Evolutionary conservation across 2,888 invertebrate genomes (phyloP).

Genomic region (Acrocyrtus sp.): DNA sequence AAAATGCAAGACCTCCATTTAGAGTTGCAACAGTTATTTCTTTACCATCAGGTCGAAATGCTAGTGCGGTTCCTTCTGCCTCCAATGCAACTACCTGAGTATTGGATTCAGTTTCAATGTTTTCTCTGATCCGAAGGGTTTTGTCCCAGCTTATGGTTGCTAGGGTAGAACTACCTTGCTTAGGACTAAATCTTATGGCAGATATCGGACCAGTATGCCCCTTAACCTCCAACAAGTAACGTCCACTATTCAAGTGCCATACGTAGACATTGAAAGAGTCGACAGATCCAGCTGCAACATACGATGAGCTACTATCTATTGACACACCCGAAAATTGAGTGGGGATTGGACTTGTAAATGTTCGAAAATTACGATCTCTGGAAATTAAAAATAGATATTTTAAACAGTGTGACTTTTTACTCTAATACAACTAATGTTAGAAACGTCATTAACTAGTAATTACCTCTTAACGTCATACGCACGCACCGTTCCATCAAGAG

Average conservation of each 20-base stretch:
- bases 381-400: constrained; percentile 43
- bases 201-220: constrained; percentile 96
- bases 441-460: constrained; percentile 40
- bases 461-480: constrained; percentile 93
- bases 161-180: constrained; percentile 76
- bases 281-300: constrained; percentile 94
- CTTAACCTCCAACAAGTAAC: constrained; percentile 82
- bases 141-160: constrained; percentile 96
- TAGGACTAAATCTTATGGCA: constrained; percentile 82
- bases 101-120: constrained; percentile 81
- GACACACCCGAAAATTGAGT: constrained; percentile 93
- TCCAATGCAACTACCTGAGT: constrained; percentile 83
- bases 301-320: constrained; percentile 88
- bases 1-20: constrained; percentile 85
- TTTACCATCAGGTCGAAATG: constrained; percentile 89
- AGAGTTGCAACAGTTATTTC: constrained; percentile 93
- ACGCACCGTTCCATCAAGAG: constrained; percentile 96
- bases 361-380: constrained; percentile 97
- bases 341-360: constrained; percentile 89
- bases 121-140: constrained; percentile 90
- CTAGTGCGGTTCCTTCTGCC: constrained; percentile 81
- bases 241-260: constrained; percentile 95
- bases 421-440: neutral
- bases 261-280: constrained; percentile 95
- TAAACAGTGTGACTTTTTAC: neutral